Conservation (phyloP, 1,140 invertebrate species). For the Varroa destructor region DNA sequence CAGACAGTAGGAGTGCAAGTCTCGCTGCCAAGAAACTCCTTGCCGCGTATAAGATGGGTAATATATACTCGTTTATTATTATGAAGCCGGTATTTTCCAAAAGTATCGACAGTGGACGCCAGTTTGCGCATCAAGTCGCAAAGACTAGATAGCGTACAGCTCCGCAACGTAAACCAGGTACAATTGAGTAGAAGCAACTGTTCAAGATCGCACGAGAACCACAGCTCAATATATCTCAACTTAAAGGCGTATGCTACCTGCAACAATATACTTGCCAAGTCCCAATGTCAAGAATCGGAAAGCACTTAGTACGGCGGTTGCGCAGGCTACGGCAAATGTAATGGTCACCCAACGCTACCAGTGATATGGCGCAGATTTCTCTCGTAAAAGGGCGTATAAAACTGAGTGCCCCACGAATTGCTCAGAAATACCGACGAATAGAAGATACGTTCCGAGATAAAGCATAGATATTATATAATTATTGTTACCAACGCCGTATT, state of each 20-base stretch:
- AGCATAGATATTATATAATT: constrained; percentile 9
- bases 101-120: neutral
- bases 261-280: neutral
- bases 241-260: neutral
- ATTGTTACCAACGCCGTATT: neutral
- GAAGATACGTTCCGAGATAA: neutral
- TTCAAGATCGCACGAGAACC: constrained; percentile 1
- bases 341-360: neutral
- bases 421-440: constrained; percentile 23
- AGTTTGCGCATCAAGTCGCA: constrained; percentile 17
- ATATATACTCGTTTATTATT: neutral
- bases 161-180: constrained; percentile 66
- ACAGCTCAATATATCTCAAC: neutral
- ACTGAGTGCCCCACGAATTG: neutral
- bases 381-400: neutral
- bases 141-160: constrained; percentile 64
- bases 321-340: neutral
- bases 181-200: constrained; percentile 7
- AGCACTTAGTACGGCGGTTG: neutral
- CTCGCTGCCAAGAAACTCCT: neutral
- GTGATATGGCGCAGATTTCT: neutral
- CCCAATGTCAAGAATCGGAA: neutral
- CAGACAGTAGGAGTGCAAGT: neutral
- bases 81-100: constrained; percentile 12
- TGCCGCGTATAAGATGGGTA: neutral